phyloP scores from a whole-genome alignment of 2,113 vertebrate genomes.

The Daphoenositta chrysoptera region DNA sequence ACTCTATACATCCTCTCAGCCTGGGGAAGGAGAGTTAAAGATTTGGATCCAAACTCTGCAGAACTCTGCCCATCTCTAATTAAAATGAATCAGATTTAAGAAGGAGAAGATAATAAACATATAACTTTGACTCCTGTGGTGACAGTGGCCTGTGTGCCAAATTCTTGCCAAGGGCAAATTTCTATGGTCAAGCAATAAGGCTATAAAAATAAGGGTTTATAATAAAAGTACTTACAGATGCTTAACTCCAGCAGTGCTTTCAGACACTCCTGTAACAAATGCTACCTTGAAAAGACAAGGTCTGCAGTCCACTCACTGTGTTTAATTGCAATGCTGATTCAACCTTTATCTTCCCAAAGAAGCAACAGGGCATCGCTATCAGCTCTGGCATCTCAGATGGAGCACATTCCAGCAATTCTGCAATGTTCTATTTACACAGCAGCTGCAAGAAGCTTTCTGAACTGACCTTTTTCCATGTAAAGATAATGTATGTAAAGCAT shows the following conservation, averaged over 20 bases:
- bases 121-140: not conserved
- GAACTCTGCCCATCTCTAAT: not conserved
- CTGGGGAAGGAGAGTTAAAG: not conserved
- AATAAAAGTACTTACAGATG: conserved; percentile 24
- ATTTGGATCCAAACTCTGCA: not conserved
- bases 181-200: not conserved
- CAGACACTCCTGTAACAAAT: not conserved
- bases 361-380: not conserved
- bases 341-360: not conserved
- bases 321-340: not conserved
- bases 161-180: not conserved
- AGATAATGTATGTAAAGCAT: not conserved
- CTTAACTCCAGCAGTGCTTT: not conserved
- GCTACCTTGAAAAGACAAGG: not conserved
- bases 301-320: not conserved
- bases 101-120: not conserved
- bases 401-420: not conserved
- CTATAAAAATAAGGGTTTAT: conserved; percentile 15
- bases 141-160: not conserved
- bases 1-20: not conserved
- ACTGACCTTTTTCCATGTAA: not conserved
- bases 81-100: not conserved
- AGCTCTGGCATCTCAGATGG: not conserved
- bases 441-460: not conserved
- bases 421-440: not conserved